A percentile compares a stretch with the other conserved stretches of the same genome.
These are phyloP conservation scores for Garrulus glandarius DNA, from an alignment of 2,797 vertebrate species.

Conservation along the genomic window DNA sequence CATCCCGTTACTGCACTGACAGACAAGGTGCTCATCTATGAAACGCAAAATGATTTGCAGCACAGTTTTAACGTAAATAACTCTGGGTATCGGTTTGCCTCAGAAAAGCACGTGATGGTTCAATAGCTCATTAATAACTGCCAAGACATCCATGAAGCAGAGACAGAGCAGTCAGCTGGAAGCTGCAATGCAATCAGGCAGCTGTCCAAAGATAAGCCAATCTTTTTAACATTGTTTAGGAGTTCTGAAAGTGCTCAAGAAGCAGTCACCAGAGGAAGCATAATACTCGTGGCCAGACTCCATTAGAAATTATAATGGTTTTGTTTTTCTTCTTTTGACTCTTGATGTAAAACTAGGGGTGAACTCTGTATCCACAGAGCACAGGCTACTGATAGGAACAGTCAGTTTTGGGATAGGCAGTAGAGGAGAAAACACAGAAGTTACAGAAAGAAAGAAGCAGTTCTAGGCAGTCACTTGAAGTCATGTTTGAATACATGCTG, in stretches of 20 bases:
- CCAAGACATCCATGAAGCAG: not conserved
- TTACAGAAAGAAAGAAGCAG: not conserved
- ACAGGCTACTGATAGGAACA: not conserved
- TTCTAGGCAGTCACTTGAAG: not conserved
- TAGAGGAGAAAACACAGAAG: not conserved
- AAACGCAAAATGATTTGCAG: not conserved
- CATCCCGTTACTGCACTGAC: not conserved
- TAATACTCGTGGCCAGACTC: not conserved
- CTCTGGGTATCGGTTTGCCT: not conserved
- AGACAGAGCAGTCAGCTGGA: not conserved
- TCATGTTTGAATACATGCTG: not conserved
- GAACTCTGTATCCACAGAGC: not conserved
- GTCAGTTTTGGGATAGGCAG: not conserved
- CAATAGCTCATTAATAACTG: constrained; percentile 26
- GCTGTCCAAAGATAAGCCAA: not conserved
- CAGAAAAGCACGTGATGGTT: constrained; percentile 1
- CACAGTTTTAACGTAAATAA: not conserved
- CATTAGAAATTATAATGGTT: not conserved
- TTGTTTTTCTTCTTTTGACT: not conserved
- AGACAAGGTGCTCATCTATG: not conserved
- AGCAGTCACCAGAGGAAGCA: not conserved
- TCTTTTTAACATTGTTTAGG: not conserved
- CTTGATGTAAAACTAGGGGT: not conserved
- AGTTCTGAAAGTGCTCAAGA: not conserved
- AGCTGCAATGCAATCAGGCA: constrained; percentile 14